phyloP scores from a whole-genome alignment of 2,113 vertebrate genomes.

The Chrysemys picta region DNA sequence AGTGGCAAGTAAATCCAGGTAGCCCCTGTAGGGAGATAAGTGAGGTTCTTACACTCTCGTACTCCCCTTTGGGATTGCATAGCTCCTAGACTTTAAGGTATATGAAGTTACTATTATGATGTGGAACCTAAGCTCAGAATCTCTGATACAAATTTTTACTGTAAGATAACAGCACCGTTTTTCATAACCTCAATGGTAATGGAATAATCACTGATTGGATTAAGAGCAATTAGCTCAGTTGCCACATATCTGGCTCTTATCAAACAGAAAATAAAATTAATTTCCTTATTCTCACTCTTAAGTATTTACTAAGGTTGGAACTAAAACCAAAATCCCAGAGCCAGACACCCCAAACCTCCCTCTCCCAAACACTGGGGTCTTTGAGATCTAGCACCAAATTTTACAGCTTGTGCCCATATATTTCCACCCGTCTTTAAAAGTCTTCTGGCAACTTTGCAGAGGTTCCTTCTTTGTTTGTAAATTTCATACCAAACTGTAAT shows the following conservation, averaged over 20 bases:
- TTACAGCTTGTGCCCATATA: slow-evolving; percentile 48
- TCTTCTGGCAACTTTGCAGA: slow-evolving; percentile 48
- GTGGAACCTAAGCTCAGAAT: not conserved
- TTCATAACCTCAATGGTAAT: not conserved
- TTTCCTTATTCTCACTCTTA: slow-evolving; percentile 19
- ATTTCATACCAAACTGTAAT: slow-evolving; percentile 70
- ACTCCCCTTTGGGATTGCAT: not conserved
- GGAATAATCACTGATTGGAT: not conserved
- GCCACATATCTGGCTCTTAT: not conserved
- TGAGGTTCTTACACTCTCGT: not conserved
- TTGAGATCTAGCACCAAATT: slow-evolving; percentile 58
- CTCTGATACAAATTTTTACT: not conserved
- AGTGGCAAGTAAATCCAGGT: not conserved
- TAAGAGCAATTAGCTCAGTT: not conserved
- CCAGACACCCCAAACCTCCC: not conserved
- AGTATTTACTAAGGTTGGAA: slow-evolving; percentile 39
- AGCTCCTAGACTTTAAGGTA: rapidly evolving
- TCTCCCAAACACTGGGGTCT: slow-evolving; percentile 35
- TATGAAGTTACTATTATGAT: not conserved
- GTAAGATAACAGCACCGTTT: not conserved
- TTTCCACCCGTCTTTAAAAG: slow-evolving; percentile 46
- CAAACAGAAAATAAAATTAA: slow-evolving; percentile 51
- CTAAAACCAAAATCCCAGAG: slow-evolving; percentile 18
- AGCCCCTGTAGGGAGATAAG: not conserved
- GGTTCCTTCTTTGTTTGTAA: slow-evolving; percentile 68